Evolutionary conservation across 92 coral and sea anemone species (phyloP).

Genomic region (Palythoa grandiflora): DNA sequence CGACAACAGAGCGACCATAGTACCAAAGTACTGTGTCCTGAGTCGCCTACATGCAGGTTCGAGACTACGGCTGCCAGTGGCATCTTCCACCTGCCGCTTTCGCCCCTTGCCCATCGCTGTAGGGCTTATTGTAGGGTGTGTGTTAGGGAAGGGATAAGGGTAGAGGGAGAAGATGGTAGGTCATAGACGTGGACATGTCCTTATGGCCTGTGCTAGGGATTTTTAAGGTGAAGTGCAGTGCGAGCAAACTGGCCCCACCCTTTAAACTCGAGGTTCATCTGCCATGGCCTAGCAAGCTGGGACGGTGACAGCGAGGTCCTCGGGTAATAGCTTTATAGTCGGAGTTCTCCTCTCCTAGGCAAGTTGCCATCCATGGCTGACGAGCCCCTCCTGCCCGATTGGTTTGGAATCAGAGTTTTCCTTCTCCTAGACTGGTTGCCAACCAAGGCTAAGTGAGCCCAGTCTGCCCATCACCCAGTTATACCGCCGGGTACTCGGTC

Average conservation of each 20-base stretch:
- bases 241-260: too few relatives aligned
- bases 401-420: constrained; percentile 12
- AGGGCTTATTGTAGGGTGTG: too few relatives aligned
- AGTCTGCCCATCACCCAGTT: too few relatives aligned
- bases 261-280: too few relatives aligned
- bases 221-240: not conserved
- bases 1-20: not conserved
- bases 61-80: too few relatives aligned
- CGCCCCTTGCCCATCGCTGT: too few relatives aligned
- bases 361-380: not conserved
- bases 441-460: not conserved
- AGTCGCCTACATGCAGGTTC: too few relatives aligned
- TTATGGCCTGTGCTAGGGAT: not conserved
- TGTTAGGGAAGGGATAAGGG: not conserved
- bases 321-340: not conserved
- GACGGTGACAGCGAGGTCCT: not conserved
- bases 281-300: too few relatives aligned
- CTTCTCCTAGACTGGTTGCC: not conserved
- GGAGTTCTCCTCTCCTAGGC: not conserved
- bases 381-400: constrained; percentile 8
- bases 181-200: too few relatives aligned
- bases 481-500: too few relatives aligned
- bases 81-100: too few relatives aligned
- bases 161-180: not conserved
- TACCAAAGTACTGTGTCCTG: too few relatives aligned